A percentile compares a stretch with the other conserved stretches of the same genome.
Conservation (phyloP, 2,888 invertebrate species). For the Brenthis ino region DNA sequence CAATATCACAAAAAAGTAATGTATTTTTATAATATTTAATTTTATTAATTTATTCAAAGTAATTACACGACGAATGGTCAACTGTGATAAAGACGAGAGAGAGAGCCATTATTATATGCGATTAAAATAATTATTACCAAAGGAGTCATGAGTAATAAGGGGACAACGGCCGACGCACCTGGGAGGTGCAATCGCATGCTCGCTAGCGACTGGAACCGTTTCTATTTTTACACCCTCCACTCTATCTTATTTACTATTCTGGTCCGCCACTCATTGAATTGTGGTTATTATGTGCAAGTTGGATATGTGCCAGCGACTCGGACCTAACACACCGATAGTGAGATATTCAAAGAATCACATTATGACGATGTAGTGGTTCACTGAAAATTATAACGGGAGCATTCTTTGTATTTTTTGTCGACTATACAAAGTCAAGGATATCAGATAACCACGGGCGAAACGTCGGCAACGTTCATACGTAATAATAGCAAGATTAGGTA, state of each 20-base stretch:
- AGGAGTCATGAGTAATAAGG: slow-evolving; percentile 47
- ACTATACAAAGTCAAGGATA: slow-evolving; percentile 31
- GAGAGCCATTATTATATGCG: slow-evolving; percentile 21
- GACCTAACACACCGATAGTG: slow-evolving; percentile 71
- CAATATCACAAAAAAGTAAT: not conserved
- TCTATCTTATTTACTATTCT: slow-evolving; percentile 83
- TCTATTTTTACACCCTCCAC: slow-evolving; percentile 79
- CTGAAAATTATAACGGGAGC: slow-evolving; percentile 32
- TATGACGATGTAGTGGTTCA: slow-evolving; percentile 41
- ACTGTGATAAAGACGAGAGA: slow-evolving; percentile 27
- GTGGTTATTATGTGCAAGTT: slow-evolving; percentile 82
- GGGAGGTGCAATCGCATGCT: slow-evolving; percentile 74
- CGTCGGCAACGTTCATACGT: slow-evolving; percentile 21
- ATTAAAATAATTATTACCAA: slow-evolving; percentile 32
- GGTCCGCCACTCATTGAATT: slow-evolving; percentile 82
- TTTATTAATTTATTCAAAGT: not conserved
- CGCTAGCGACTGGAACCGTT: slow-evolving; percentile 74
- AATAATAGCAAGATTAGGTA: slow-evolving; percentile 25
- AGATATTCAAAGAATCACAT: slow-evolving; percentile 76
- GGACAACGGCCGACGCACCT: slow-evolving; percentile 76
- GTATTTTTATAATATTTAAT: not conserved
- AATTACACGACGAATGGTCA: not conserved
- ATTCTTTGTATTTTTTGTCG: slow-evolving; percentile 26
- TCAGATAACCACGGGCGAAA: slow-evolving; percentile 1
- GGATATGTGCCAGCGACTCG: slow-evolving; percentile 75